Evolutionary conservation across 2,113 vertebrate genomes (phyloP).

Genomic region (Scopus umbretta): DNA sequence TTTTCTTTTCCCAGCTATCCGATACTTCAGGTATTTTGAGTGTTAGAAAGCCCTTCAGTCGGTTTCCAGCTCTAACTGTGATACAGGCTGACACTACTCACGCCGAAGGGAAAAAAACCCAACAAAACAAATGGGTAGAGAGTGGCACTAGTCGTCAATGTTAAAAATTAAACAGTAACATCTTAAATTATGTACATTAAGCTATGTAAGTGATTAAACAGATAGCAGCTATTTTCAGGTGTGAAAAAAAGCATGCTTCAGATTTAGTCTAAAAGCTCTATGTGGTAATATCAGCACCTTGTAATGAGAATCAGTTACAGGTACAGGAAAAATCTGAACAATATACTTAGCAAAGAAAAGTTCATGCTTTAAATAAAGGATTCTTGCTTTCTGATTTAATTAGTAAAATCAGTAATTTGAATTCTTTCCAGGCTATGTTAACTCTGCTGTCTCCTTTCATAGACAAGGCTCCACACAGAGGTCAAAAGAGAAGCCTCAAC

Average conservation of each 20-base stretch:
- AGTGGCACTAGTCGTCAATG: not conserved
- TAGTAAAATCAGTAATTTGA: not conserved
- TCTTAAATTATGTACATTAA: not conserved
- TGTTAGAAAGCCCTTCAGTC: not conserved
- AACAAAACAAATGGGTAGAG: not conserved
- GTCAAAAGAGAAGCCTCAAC: not conserved
- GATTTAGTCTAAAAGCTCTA: not conserved
- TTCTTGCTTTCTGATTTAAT: not conserved
- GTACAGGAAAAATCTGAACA: not conserved
- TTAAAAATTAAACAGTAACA: not conserved
- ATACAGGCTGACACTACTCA: not conserved
- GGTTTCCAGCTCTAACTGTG: not conserved
- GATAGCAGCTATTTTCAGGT: not conserved
- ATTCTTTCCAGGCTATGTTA: not conserved
- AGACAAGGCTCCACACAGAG: not conserved
- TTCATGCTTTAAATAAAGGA: not conserved
- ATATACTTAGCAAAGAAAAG: not conserved
- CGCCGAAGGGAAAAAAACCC: rapidly evolving
- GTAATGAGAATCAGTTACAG: not conserved
- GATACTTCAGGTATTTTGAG: not conserved
- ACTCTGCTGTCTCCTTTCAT: not conserved
- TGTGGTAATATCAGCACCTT: not conserved
- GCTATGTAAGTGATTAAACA: not conserved
- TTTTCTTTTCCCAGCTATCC: not conserved
- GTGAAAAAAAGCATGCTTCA: not conserved